A percentile compares a stretch with the other conserved stretches of the same genome.
These are phyloP conservation scores for Uropetala carovei DNA, from an alignment of 2,888 invertebrate genomes.

Conservation along the genomic window DNA sequence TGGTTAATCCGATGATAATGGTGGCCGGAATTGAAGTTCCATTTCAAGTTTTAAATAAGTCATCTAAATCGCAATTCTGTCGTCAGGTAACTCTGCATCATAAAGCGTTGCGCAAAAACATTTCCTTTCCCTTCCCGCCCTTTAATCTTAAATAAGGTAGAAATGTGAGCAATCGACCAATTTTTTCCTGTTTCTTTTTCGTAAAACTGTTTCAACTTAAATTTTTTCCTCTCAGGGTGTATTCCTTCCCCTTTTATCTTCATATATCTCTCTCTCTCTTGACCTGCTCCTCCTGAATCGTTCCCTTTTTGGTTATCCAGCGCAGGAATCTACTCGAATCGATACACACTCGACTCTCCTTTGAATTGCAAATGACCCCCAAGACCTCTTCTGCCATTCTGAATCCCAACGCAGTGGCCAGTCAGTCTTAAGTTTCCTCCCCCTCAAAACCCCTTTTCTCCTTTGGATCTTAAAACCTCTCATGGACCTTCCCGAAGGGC, in stretches of 20 bases:
- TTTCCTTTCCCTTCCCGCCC: no score
- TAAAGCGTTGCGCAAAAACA: no score
- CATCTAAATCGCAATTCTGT: no score
- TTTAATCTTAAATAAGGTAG: no score
- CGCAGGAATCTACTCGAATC: constrained; percentile 1
- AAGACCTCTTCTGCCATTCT: constrained; percentile 38
- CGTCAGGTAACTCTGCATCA: no score
- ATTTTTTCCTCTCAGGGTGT: no score
- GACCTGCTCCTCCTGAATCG: not conserved
- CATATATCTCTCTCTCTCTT: not conserved
- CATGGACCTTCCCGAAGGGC: constrained; percentile 4
- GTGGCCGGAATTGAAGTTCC: no score
- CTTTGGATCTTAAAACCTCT: not conserved
- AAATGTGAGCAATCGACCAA: no score
- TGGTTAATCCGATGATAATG: no score
- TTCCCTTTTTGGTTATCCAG: not conserved
- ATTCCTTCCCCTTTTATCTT: not conserved
- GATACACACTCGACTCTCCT: constrained; percentile 37
- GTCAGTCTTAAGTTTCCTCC: constrained; percentile 34
- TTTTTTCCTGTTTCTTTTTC: no score
- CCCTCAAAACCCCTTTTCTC: not conserved
- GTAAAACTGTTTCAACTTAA: no score
- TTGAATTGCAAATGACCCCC: constrained; percentile 57
- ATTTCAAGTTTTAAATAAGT: no score
- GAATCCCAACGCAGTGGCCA: constrained; percentile 53